Percentiles rank a stretch among this genome's conserved stretches.
Evolutionary conservation across 2,888 invertebrate genomes (phyloP).

Genomic region (Phortica magna): DNA sequence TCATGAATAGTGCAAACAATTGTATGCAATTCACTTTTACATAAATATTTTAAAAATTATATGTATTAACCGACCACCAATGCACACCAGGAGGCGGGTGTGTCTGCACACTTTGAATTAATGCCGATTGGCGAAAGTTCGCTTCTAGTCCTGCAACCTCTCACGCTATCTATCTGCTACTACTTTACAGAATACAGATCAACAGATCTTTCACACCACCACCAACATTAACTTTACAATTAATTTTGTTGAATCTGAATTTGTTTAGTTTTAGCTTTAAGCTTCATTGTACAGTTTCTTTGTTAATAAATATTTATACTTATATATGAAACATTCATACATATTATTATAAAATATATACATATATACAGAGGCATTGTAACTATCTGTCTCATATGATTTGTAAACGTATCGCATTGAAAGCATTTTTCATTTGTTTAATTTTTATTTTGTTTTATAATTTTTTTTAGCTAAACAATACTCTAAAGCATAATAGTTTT

Average conservation of each 20-base stretch:
- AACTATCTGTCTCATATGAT: not conserved
- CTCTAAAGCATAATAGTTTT: no score
- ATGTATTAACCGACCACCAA: not conserved
- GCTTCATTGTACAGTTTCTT: conserved; percentile 9
- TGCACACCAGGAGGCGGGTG: not conserved
- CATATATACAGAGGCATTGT: conserved; percentile 1
- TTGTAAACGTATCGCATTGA: not conserved
- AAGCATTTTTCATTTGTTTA: conserved; percentile 1
- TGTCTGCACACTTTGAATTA: not conserved
- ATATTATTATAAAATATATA: not conserved
- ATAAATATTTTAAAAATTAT: conserved; percentile 10
- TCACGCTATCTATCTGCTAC: not conserved
- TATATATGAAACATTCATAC: not conserved
- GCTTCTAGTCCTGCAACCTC: conserved; percentile 8
- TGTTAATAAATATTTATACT: not conserved
- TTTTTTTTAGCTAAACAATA: not conserved
- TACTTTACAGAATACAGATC: not conserved
- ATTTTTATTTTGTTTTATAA: not conserved
- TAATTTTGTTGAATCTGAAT: not conserved
- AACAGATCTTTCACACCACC: not conserved
- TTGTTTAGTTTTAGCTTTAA: not conserved
- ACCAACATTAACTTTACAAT: not conserved
- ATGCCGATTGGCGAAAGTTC: not conserved
- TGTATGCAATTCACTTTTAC: not conserved
- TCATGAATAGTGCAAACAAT: no score